Evolutionary conservation across 2,888 invertebrate genomes (phyloP), one percentile per base, ranked within the genome.

Genomic region (Mactromeris polynyma): DNA sequence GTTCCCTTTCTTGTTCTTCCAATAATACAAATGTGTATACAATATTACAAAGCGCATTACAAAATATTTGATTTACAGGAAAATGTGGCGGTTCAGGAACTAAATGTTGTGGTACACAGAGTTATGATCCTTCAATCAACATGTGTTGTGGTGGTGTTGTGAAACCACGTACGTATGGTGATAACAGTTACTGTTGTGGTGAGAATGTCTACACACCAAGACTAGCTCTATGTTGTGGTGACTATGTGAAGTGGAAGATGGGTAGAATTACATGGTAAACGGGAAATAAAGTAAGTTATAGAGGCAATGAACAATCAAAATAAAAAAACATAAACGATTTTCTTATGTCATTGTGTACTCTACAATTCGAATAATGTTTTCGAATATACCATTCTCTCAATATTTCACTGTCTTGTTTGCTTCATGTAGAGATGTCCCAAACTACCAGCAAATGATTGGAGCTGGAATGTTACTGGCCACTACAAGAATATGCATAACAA

Each of bases 211-310:
- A 91, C 85, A 85, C 87, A 26, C 91, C 87, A 21, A 89, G 83
- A 64, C 81, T 91, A n/a, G 91, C 89, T 2, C 38, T 91, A 31
- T 91, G 91, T 69, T 91, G 91, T 46, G 91, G 89, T 38, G 89
- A 91, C 64, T 89, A 91, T 33, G 82, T 91, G 14, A 85, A 83
- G 51, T 91, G 91, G 91, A 91, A 89, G 81, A 81, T 89, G 42
- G 86, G 86, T 21, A 79, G 69, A 81, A 82, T 88, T 14, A 4
- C 73, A 36, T 88, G 88, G 88, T 85, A 88, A 46, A 58, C 38
- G 38, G 79, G 69, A 81, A 73, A 58, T 17, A 46, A 42, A 46
- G 80, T 80, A 80, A n/a, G 80, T 80, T 4, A 4, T n/a, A 64
- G 26, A 4, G 21, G 26, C 26, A 26, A 51, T 9, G 51, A 14